Percentiles rank a stretch among this genome's conserved stretches.
These are phyloP conservation scores for Cololabis saira DNA, from an alignment of 2,113 vertebrate genomes.

Conservation along the genomic window DNA sequence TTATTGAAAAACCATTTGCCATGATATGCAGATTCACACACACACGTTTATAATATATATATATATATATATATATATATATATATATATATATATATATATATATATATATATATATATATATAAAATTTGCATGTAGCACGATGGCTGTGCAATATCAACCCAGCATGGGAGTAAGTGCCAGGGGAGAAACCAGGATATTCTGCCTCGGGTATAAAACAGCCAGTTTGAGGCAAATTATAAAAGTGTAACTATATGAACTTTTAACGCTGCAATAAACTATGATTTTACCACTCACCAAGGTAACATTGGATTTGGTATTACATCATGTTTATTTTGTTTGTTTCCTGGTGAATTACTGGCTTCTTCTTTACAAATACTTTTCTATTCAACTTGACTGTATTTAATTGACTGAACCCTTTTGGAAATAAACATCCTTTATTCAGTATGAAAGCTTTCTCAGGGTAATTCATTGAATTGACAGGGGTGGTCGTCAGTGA, in stretches of 20 bases:
- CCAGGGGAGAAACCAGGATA: slow-evolving; percentile 1
- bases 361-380: too few relatives aligned
- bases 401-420: too few relatives aligned
- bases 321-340: too few relatives aligned
- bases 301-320: too few relatives aligned
- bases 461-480: slow-evolving; percentile 49
- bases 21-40: slow-evolving; percentile 22
- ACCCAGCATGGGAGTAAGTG: neutral
- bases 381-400: too few relatives aligned
- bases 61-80: too few relatives aligned
- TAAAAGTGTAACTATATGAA: neutral
- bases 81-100: too few relatives aligned
- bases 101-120: too few relatives aligned
- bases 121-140: slow-evolving; percentile 6
- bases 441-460: slow-evolving; percentile 49
- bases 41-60: too few relatives aligned
- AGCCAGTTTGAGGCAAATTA: neutral
- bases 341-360: too few relatives aligned
- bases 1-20: slow-evolving; percentile 28
- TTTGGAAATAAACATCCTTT: slow-evolving; percentile 29
- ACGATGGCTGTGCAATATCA: slow-evolving; percentile 33
- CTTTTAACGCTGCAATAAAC: neutral
- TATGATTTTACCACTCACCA: too few relatives aligned
- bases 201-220: too few relatives aligned
- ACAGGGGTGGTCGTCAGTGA: slow-evolving; percentile 29